Conservation (phyloP, 2,888 invertebrate genomes). For the Muscina levida region DNA sequence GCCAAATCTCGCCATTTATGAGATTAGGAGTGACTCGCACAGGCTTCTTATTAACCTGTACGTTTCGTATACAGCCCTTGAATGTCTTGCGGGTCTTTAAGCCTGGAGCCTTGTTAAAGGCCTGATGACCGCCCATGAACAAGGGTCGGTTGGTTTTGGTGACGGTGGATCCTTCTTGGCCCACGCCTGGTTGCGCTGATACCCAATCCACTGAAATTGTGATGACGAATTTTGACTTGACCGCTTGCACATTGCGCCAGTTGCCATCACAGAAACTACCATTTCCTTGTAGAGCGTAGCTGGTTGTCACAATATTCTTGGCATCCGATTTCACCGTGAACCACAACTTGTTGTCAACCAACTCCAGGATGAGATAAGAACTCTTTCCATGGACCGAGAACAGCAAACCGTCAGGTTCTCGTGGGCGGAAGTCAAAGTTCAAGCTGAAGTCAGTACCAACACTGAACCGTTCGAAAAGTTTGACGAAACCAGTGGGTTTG, state of each 20-base stretch:
- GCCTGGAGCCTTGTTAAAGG: conserved; percentile 82
- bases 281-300: conserved; percentile 84
- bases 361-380: conserved; percentile 92
- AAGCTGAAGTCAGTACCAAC: conserved; percentile 90
- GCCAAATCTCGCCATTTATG: conserved; percentile 86
- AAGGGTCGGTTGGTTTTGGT: conserved; percentile 92
- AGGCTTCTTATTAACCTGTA: conserved; percentile 83
- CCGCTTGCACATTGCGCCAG: conserved; percentile 92
- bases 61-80: conserved; percentile 89
- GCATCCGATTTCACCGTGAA: conserved; percentile 90
- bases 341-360: conserved; percentile 91
- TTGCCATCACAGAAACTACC: conserved; percentile 94
- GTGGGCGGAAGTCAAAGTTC: conserved; percentile 91
- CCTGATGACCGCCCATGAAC: conserved; percentile 94
- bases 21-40: conserved; percentile 82
- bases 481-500: conserved; percentile 87
- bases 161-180: conserved; percentile 83
- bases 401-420: conserved; percentile 91
- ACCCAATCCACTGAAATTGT: conserved; percentile 92
- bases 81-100: conserved; percentile 86
- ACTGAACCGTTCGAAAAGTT: conserved; percentile 85
- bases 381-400: conserved; percentile 90
- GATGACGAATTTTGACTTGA: conserved; percentile 94
- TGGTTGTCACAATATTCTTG: conserved; percentile 87
- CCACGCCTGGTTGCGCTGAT: conserved; percentile 87